Evolutionary conservation across 2,113 vertebrate genomes (phyloP), one percentile per base, ranked within the genome.

Genomic region (Menura novaehollandiae): DNA sequence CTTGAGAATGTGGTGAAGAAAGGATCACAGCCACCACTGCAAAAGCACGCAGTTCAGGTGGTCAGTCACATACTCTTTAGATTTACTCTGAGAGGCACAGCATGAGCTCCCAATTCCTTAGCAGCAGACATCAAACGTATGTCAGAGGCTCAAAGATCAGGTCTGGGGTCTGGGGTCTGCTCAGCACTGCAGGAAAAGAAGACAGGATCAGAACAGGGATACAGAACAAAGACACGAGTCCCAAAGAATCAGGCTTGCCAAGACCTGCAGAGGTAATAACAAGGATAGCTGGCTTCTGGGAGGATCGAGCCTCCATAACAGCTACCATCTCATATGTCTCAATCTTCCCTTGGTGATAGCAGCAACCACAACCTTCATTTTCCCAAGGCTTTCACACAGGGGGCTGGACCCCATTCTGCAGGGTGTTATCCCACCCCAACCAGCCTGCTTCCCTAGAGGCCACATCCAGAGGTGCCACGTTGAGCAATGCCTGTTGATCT

Each of bases 271-370:
- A 56, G 32, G 12, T 51, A 26, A 51, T 67, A 59, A 84, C 17
- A 76, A 60, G 17, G 32, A 69, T 8, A 73, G 16, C 30, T 60
- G 63, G 14, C 21, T 81, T 69, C 43, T 74, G 46, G 20, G 55
- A 66, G 6, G 19, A 74, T 51, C 0, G 0, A 89, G 13, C 35
- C 39, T 84, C 51, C 3, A 0, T 35, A 64, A 78, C 16, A n/a
- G n/a, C 64, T 74, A 62, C 60, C 30, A 39, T 46, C 15, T 49
- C 43, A 6, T 3, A 15, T 2, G 10, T 44, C 68, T 91, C 49
- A 37, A 5, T 47, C 44, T 43, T 77, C 35, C 35, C n/a, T 64
- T 59, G 22, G 33, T 22, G 20, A 77, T 0, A 56, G 33, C 26
- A 82, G 56, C 51, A 91, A 39, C 13, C 41, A 81, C 16, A 55